Evolutionary conservation across 2,888 invertebrate species (phyloP).

Genomic region (Drosophila emarginata): DNA sequence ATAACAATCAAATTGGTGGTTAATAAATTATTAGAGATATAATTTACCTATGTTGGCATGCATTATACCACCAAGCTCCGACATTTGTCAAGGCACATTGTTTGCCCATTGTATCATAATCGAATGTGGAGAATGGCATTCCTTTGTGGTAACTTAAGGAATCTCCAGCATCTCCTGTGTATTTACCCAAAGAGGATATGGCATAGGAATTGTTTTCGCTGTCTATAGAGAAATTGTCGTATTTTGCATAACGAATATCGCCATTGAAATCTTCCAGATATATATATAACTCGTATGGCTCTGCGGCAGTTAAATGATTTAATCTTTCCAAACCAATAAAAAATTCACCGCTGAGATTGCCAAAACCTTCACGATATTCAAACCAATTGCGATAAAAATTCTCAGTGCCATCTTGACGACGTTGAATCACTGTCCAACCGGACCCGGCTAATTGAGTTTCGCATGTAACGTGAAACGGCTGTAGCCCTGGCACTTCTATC

Average conservation of each 20-base stretch:
- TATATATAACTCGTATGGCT: conserved; percentile 85
- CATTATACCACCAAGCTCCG: conserved; percentile 90
- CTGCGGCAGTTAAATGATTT: conserved; percentile 81
- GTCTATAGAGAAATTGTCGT: conserved; percentile 86
- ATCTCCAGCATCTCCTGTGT: conserved; percentile 87
- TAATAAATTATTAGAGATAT: too few relatives aligned
- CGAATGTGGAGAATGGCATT: conserved; percentile 87
- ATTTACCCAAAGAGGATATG: conserved; percentile 86
- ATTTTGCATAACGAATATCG: conserved; percentile 84
- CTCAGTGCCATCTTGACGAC: conserved; percentile 86
- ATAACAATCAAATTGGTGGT: neutral
- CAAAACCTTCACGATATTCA: conserved; percentile 87
- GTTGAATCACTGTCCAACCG: conserved; percentile 88
- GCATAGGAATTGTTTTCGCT: conserved; percentile 86
- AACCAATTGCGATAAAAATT: conserved; percentile 87
- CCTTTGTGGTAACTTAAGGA: conserved; percentile 87
- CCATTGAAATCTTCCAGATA: conserved; percentile 86
- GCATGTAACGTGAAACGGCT: conserved; percentile 50
- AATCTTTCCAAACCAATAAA: conserved; percentile 88
- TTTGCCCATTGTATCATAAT: conserved; percentile 86
- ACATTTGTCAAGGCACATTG: conserved; percentile 86
- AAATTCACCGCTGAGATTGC: conserved; percentile 87
- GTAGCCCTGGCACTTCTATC: conserved; percentile 79
- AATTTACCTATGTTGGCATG: conserved; percentile 85
- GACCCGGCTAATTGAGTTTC: conserved; percentile 80